phyloP scores from a whole-genome alignment of 2,797 vertebrate species.

The Siniperca scherzeri region DNA sequence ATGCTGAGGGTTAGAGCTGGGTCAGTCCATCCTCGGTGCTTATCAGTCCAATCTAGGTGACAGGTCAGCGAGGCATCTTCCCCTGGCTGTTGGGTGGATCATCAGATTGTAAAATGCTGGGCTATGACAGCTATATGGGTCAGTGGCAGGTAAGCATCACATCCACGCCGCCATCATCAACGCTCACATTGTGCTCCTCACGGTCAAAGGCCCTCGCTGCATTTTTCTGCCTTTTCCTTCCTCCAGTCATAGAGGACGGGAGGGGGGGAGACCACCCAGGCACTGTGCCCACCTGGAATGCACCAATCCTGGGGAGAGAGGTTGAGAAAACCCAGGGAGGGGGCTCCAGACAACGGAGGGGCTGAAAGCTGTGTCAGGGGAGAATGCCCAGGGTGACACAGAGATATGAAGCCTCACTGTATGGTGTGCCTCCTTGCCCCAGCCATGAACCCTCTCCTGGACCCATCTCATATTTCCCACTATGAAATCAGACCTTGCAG shows the following conservation, averaged over 20 bases:
- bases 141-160: constrained; percentile 81
- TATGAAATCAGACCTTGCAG: constrained; percentile 86
- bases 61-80: constrained; percentile 71
- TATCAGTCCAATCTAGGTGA: constrained; percentile 75
- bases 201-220: constrained; percentile 70
- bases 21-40: constrained; percentile 73
- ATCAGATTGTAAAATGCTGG: constrained; percentile 65
- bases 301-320: constrained; percentile 67
- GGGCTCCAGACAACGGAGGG: constrained; percentile 68
- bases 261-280: constrained; percentile 82
- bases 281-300: constrained; percentile 83
- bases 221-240: constrained; percentile 79
- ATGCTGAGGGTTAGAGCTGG: constrained; percentile 61
- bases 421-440: constrained; percentile 82
- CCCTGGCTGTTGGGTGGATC: constrained; percentile 58
- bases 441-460: constrained; percentile 81
- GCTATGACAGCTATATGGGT: constrained; percentile 79
- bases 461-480: constrained; percentile 84
- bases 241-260: constrained; percentile 57
- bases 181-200: constrained; percentile 81
- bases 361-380: constrained; percentile 82
- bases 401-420: constrained; percentile 84
- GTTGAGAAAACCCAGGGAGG: constrained; percentile 59
- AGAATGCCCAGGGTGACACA: constrained; percentile 83
- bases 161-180: constrained; percentile 78